Evolutionary conservation across 1,140 invertebrate species (phyloP), one percentile per base, ranked within the genome.

Genomic region (Bombus sibiricus): DNA sequence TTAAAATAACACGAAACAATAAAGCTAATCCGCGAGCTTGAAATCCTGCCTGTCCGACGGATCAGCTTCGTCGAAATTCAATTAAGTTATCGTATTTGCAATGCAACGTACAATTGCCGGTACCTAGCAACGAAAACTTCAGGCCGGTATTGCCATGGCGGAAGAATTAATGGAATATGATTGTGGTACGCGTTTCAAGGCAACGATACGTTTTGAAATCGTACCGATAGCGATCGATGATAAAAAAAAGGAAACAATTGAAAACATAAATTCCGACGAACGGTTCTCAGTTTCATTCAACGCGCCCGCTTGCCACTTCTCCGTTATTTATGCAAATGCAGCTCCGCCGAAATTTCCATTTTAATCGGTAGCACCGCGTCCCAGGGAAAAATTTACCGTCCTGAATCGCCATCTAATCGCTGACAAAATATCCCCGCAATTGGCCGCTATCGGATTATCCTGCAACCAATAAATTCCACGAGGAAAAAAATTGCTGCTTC

Each of bases 301-400:
- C 83, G 83, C 66, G 64, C 6, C 9, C 34, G 74, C 53, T 76
- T 47, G 66, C 82, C 82, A 43, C 64, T 83, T 78, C 74, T 84
- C 66, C 83, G 83, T 85, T 85, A 85, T 85, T 85, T 85, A 85
- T 85, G 83, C 68, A 85, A 85, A 85, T 85, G 32, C 77, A n/a
- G 3, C 28, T 28, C 75, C 37, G 39, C 18, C 22, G 77, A 77
- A 80, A 85, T 85, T 85, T 85, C 83, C 83, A 85, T 85, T 85
- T 85, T 85, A 85, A 85, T 85, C 77, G 83, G 69, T 69, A 28
- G 64, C 68, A 32, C 32, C 25, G 77, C 68, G 41, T 32, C 83
- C 53, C 32, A 5, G n/a, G 41, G 76, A 80, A 78, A 80, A 85
- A 85, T 85, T 85, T 85, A 85, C 77, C 53, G 83, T 53, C 2